Conservation (phyloP, 2,888 invertebrate genomes). For the Gymnocheta viridis region DNA sequence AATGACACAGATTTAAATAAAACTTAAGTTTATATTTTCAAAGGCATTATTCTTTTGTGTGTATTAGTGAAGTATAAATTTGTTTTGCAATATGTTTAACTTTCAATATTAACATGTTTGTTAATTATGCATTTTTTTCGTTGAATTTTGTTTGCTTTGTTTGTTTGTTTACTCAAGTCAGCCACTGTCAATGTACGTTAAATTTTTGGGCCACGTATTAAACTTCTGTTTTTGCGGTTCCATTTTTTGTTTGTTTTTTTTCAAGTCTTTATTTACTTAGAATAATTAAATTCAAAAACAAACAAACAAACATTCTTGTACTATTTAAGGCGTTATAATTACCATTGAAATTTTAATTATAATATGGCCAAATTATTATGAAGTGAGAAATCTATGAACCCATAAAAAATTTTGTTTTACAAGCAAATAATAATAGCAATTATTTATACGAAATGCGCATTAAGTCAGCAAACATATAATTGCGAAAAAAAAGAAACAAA, state of each 20-base stretch:
- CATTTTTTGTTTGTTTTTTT: constrained; percentile 37
- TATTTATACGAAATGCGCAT: constrained; percentile 24
- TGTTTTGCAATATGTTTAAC: background rate
- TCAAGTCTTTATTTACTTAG: background rate
- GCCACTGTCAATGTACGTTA: constrained; percentile 5
- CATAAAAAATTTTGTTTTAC: constrained; percentile 55
- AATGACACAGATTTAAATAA: background rate
- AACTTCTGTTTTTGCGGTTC: constrained; percentile 2
- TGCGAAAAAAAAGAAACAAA: background rate
- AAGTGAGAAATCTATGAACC: constrained; percentile 57
- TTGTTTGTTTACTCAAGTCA: background rate
- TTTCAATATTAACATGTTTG: constrained; percentile 23
- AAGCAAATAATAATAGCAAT: constrained; percentile 31
- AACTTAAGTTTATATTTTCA: background rate
- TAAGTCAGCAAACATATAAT: background rate
- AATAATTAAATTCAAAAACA: constrained; percentile 11
- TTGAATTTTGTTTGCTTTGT: constrained; percentile 40
- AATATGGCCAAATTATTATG: background rate
- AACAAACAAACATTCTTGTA: constrained; percentile 4
- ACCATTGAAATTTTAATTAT: constrained; percentile 47
- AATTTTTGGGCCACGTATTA: constrained; percentile 61
- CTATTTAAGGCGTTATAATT: constrained; percentile 50
- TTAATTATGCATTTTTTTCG: constrained; percentile 36
- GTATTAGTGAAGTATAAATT: background rate
- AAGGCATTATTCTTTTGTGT: background rate